Percentiles rank a stretch among this genome's conserved stretches.
These are phyloP conservation scores for Athrips mouffetella DNA, from an alignment of 2,888 invertebrate genomes.

Conservation along the genomic window DNA sequence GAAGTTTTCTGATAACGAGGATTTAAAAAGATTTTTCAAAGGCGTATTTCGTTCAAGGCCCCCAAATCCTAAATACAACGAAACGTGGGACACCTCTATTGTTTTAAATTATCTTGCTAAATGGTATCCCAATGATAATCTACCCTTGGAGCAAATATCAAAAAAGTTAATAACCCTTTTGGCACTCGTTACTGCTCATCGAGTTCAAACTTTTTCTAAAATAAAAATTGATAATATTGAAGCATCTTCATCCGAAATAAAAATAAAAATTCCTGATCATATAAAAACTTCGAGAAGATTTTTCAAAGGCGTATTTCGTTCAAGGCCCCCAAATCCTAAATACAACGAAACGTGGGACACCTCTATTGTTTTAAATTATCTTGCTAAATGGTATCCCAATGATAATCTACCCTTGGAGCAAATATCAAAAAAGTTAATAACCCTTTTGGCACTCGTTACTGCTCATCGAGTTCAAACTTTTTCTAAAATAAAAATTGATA, in stretches of 20 bases:
- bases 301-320: background rate
- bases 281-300: no score
- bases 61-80: slow-evolving; percentile 11
- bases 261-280: no score
- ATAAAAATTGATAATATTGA: no score
- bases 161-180: slow-evolving; percentile 2
- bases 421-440: slow-evolving; percentile 25
- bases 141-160: background rate
- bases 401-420: slow-evolving; percentile 14
- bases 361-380: slow-evolving; percentile 13
- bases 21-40: slow-evolving; percentile 5
- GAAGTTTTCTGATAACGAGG: background rate
- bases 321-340: slow-evolving; percentile 10
- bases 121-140: background rate
- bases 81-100: slow-evolving; percentile 25
- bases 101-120: slow-evolving; percentile 22
- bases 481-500: slow-evolving; percentile 22
- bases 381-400: slow-evolving; percentile 19
- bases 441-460: slow-evolving; percentile 26
- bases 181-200: no score
- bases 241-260: no score
- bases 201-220: no score
- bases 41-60: slow-evolving; percentile 24
- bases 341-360: slow-evolving; percentile 20
- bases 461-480: slow-evolving; percentile 29